Conservation (phyloP, 2,113 vertebrate genomes). For the Martes martes region DNA sequence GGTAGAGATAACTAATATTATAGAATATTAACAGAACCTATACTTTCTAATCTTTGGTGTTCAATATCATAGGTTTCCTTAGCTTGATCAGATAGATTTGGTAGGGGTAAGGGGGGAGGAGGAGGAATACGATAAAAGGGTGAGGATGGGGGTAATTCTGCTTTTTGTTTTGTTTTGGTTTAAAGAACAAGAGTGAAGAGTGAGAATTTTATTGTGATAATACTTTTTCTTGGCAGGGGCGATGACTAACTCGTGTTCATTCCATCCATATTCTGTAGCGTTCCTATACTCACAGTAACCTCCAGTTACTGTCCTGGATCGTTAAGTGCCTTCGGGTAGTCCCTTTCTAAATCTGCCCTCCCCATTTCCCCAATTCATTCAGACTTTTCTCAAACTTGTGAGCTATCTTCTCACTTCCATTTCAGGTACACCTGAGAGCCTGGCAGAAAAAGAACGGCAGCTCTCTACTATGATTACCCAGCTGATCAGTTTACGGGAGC, state of each 20-base stretch:
- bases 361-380: not conserved
- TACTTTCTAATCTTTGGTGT: not conserved
- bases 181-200: not conserved
- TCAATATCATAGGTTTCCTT: not conserved
- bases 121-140: not conserved
- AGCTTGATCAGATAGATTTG: not conserved
- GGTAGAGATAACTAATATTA: not conserved
- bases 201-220: not conserved
- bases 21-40: slow-evolving; percentile 9
- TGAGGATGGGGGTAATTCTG: not conserved
- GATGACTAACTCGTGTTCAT: not conserved
- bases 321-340: not conserved
- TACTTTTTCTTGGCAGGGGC: not conserved
- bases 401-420: slow-evolving; percentile 67
- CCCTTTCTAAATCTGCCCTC: not conserved
- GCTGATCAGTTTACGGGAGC: slow-evolving; percentile 98
- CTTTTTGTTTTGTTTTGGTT: slow-evolving; percentile 4
- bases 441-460: slow-evolving; percentile 98
- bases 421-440: slow-evolving; percentile 97
- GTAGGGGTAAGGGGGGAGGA: not conserved
- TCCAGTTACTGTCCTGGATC: not conserved
- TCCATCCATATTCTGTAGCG: not conserved
- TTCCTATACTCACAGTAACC: not conserved
- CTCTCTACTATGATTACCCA: slow-evolving; percentile 99
- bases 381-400: slow-evolving; percentile 69